A percentile compares a stretch with the other conserved stretches of the same genome.
Conservation (phyloP, 2,888 invertebrate genomes). For the Limenitis camilla region DNA sequence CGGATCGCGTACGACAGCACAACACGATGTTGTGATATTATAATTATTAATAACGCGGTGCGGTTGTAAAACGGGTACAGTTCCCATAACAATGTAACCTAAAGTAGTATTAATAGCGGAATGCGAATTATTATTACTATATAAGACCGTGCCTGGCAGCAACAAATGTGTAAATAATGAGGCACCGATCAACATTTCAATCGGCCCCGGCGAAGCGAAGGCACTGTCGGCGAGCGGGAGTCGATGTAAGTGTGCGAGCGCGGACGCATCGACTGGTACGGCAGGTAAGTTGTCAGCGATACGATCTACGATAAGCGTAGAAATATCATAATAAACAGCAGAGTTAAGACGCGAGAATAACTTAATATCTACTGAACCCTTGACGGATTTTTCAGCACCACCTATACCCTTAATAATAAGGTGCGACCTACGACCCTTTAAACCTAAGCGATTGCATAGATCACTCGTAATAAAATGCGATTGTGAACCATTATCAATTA, state of each 20-base stretch:
- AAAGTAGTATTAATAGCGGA: too few relatives aligned
- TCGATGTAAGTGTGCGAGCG: background rate
- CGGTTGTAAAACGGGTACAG: too few relatives aligned
- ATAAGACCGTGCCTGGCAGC: background rate
- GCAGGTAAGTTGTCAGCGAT: background rate
- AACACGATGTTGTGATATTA: too few relatives aligned
- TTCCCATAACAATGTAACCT: too few relatives aligned
- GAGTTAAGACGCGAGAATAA: constrained; percentile 9
- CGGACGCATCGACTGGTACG: background rate
- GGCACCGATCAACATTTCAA: background rate
- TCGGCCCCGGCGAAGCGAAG: background rate
- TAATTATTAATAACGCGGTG: too few relatives aligned
- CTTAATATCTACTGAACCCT: constrained; percentile 2
- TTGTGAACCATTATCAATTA: constrained; percentile 10
- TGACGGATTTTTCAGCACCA: constrained; percentile 2
- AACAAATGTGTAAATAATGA: background rate
- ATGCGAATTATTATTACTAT: too few relatives aligned
- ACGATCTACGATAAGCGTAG: background rate
- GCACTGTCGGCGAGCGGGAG: background rate
- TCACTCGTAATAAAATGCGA: constrained; percentile 8
- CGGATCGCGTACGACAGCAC: too few relatives aligned
- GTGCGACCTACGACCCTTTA: background rate
- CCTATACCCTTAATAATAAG: background rate
- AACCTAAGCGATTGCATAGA: background rate
- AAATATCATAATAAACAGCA: constrained; percentile 2